These are phyloP conservation scores for Tinea semifulvella DNA, from an alignment of 2,888 invertebrate species.

Conservation along the genomic window DNA sequence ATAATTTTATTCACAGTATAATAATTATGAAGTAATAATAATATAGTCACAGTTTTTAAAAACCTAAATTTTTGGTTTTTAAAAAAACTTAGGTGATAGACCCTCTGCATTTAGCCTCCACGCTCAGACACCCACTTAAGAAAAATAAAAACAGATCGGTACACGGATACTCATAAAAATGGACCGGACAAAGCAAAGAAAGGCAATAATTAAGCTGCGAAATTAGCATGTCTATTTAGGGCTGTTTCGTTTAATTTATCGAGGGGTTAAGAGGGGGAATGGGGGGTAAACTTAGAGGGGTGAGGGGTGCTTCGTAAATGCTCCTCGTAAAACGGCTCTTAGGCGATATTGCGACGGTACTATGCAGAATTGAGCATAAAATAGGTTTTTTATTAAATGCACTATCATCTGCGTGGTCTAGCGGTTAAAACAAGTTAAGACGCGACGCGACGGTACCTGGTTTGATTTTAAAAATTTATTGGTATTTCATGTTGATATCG, in stretches of 20 bases:
- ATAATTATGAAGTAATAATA: too few species aligned
- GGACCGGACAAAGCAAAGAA: conserved; percentile 21
- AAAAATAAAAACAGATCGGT: conserved; percentile 4
- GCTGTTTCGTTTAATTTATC: conserved; percentile 39
- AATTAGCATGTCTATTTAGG: conserved; percentile 41
- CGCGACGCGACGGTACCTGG: too few species aligned
- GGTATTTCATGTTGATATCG: too few species aligned
- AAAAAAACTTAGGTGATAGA: too few species aligned
- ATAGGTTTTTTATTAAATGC: neutral
- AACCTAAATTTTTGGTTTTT: conserved; percentile 16
- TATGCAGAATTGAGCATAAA: conserved; percentile 9
- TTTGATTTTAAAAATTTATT: too few species aligned
- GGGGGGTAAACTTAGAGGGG: conserved; percentile 16
- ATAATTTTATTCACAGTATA: too few species aligned
- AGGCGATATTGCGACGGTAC: conserved; percentile 24
- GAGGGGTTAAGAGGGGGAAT: conserved; percentile 17
- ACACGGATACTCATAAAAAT: conserved; percentile 12
- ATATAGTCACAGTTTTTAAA: neutral
- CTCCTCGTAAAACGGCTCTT: conserved; percentile 24
- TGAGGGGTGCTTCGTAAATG: conserved; percentile 21
- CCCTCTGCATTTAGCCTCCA: too few species aligned
- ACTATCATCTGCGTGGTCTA: too few species aligned
- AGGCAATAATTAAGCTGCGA: conserved; percentile 28
- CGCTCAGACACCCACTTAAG: too few species aligned
- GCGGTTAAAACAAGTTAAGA: too few species aligned